Evolutionary conservation across 2,797 vertebrate genomes (phyloP).

Genomic region (Anguilla marmorata): DNA sequence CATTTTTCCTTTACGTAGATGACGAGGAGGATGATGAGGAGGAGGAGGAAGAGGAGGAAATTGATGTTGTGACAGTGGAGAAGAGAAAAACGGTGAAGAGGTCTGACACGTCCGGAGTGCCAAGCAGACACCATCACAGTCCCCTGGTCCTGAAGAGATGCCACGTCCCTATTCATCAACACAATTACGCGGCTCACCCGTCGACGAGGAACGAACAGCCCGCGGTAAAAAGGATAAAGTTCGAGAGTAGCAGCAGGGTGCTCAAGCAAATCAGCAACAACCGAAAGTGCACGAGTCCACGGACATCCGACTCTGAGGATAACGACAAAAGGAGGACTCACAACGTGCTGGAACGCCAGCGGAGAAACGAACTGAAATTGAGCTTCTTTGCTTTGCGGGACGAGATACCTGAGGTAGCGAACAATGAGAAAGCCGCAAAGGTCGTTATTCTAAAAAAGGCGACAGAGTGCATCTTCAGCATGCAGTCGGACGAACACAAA

Average conservation of each 20-base stretch:
- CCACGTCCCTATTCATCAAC: constrained; percentile 86
- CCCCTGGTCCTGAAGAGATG: constrained; percentile 84
- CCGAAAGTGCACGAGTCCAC: constrained; percentile 79
- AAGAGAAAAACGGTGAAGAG: constrained; percentile 62
- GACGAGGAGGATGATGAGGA: constrained; percentile 60
- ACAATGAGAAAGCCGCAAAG: constrained; percentile 86
- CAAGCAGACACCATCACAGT: constrained; percentile 73
- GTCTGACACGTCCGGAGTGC: constrained; percentile 64
- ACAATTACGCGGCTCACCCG: constrained; percentile 88
- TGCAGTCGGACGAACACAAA: constrained; percentile 78
- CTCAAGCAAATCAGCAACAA: constrained; percentile 81
- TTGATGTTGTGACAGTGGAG: constrained; percentile 89
- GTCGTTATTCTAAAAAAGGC: constrained; percentile 89
- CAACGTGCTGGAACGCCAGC: constrained; percentile 89
- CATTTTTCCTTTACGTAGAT: constrained; percentile 55
- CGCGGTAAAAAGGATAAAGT: constrained; percentile 74
- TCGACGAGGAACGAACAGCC: constrained; percentile 73
- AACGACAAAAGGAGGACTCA: constrained; percentile 85
- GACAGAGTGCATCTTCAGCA: constrained; percentile 73
- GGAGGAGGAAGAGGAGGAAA: constrained; percentile 78
- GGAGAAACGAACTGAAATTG: constrained; percentile 85
- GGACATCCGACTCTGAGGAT: constrained; percentile 81
- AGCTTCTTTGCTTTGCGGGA: constrained; percentile 86
- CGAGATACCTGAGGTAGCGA: constrained; percentile 82
- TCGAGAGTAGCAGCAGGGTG: constrained; percentile 71